Base-by-base conservation (phyloP, 2,113 vertebrate genomes). In the Tetrax tetrax region DNA sequence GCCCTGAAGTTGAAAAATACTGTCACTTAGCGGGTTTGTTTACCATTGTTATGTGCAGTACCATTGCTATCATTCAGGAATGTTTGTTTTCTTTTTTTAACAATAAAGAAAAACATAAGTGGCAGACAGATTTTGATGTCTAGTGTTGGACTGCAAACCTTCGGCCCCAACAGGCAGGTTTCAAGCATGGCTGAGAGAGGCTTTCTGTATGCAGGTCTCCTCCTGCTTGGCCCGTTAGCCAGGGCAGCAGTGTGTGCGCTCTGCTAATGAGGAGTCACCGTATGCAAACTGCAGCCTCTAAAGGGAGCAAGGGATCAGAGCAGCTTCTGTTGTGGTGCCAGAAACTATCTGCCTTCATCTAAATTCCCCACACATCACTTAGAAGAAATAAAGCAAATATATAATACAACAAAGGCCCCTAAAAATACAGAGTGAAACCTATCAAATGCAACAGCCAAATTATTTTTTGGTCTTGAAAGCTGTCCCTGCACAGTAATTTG, bases 321-420 rank as follows among this genome's bases (percentile, higher is more conserved):
- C 85, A 81, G 54, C 63, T 0, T 20, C 31, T 57, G 9, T 69
- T 74, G 50, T 41, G 54, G 31, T 54, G 60, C 63, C 83, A 90
- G 71, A 70, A 88, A 38, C 78, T 61, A 5, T 72, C 76, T 88
- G 50, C 79, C 85, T 64, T 92, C 66, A 70, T 94, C 88, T 66
- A 21, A 92, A 78, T 86, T 90, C 85, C 54, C 71, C 45, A 35
- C 19, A 7, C 28, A 38, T 74, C 66, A 25, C 43, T 60, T 48
- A 56, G 41, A 54, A 92, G 71, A 90, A 77, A 83, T 51, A 47
- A 88, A 83, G 66, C 45, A 54, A 80, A 35, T 64, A 35, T 4
- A 7, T 33, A 68, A 38, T 61, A 61, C 66, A 69, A 17, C 41
- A 64, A 76, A 77, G 37, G 31, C 5, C n/a, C 25, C 37, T 94